Evolutionary conservation across 2,888 invertebrate species (phyloP).

Genomic region (Halocaridina rubra): DNA sequence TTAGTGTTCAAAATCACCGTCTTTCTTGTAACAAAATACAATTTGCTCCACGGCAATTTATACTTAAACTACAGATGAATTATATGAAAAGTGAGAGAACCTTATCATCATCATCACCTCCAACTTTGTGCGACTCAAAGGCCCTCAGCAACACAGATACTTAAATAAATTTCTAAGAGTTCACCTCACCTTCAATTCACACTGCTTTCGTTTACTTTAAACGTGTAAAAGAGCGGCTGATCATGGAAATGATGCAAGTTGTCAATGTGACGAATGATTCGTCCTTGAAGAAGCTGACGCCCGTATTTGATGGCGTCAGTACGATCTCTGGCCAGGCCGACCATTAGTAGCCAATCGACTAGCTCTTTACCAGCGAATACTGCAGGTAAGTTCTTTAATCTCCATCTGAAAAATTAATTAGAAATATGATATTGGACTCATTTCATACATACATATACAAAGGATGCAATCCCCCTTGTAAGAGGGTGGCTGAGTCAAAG

Average conservation of each 20-base stretch:
- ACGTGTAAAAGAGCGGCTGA: slow-evolving; percentile 77
- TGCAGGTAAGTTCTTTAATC: slow-evolving; percentile 80
- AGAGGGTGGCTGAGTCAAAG: too few species aligned
- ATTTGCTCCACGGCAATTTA: too few species aligned
- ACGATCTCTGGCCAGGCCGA: slow-evolving; percentile 82
- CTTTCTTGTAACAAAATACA: too few species aligned
- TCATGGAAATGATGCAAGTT: slow-evolving; percentile 88
- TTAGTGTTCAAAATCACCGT: too few species aligned
- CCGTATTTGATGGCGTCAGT: slow-evolving; percentile 86
- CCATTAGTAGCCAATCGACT: slow-evolving; percentile 86
- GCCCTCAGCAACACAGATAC: too few species aligned
- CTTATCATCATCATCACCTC: too few species aligned
- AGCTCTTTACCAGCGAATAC: slow-evolving; percentile 88
- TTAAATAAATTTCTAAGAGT: too few species aligned
- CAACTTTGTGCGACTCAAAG: too few species aligned
- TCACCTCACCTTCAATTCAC: background rate
- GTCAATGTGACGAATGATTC: slow-evolving; percentile 85
- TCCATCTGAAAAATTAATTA: slow-evolving; percentile 74
- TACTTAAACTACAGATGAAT: too few species aligned
- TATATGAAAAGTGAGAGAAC: too few species aligned
- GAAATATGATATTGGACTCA: background rate
- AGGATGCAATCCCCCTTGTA: too few species aligned
- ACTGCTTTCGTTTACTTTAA: slow-evolving; percentile 12
- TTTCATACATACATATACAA: background rate
- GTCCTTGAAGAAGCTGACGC: slow-evolving; percentile 83